Evolutionary conservation across 1,140 invertebrate genomes (phyloP).

Genomic region (Paralvinella palmiformis): DNA sequence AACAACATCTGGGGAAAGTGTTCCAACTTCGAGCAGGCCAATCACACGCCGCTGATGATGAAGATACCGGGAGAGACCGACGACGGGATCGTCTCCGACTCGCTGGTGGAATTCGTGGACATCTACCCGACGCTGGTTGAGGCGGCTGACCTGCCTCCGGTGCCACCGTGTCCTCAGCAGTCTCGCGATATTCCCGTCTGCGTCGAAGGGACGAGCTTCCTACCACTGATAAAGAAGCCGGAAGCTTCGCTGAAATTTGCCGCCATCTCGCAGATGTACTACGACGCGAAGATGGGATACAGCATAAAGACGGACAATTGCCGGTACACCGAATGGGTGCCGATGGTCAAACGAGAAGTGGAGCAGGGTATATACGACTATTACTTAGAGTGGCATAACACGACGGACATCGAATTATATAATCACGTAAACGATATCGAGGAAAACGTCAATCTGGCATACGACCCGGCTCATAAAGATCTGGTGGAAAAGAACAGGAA

Average conservation of each 20-base stretch:
- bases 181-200: conserved; percentile 54
- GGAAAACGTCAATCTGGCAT: conserved; percentile 9
- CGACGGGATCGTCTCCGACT: conserved; percentile 20
- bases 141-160: conserved; percentile 56
- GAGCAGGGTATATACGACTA: not conserved
- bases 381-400: conserved; percentile 26
- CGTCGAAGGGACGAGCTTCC: conserved; percentile 67
- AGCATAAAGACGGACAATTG: conserved; percentile 62
- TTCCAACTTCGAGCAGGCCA: conserved; percentile 25
- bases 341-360: conserved; percentile 29
- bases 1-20: conserved; percentile 23
- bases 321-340: conserved; percentile 72
- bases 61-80: conserved; percentile 19
- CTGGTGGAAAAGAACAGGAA: no score
- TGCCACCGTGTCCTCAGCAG: conserved; percentile 55
- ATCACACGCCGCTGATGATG: conserved; percentile 24
- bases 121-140: conserved; percentile 78
- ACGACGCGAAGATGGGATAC: conserved; percentile 75
- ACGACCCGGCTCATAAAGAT: conserved; percentile 15
- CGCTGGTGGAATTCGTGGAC: conserved; percentile 70
- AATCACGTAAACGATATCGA: conserved; percentile 10
- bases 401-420: conserved; percentile 10
- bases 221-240: conserved; percentile 24
- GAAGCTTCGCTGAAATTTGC: conserved; percentile 24
- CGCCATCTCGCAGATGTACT: conserved; percentile 66